Base-by-base conservation (phyloP, 1,140 invertebrate genomes). In the Triops longicaudatus region DNA sequence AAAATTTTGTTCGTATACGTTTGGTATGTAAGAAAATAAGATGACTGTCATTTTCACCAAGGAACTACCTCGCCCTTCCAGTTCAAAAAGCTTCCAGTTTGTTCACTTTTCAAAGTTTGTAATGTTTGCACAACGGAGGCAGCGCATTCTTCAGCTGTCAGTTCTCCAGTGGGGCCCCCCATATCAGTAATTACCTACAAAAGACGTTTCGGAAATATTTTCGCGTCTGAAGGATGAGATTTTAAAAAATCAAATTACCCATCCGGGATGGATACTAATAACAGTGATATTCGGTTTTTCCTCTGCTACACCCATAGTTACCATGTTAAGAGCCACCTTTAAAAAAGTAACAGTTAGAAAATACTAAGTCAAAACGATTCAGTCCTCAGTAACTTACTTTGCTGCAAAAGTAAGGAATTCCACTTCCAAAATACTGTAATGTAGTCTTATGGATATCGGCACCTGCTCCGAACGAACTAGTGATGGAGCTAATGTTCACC, bases 281-380 rank as follows among this genome's bases (percentile, higher is more conserved):
- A 89, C 91, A 4, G 95, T 81, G 77, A 98, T 95, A 43, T 89
- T 89, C 28, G 76, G 72, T 81, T 90, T 90, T 31, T 97, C 44
- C 5, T n/a, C 94, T 12, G 92, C 82, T 87, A 97, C 87, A 3
- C 91, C 92, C 84, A 91, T 93, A 7, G 94, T 95, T 7, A 93
- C 90, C 80, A 92, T 91, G 86, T 97, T 97, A 17, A 97, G 81
- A 6, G 93, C 94, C 72, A 90, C 87, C 92, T 95, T n/a, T 63
- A 5, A 0, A 4, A 63, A 82, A 75, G 87, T 89, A 79, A 79
- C 80, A 37, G 31, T 37, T 37, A 4, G 7, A n/a, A 17, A 50
- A 31, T 72, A 5, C 12, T 17, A 22, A n/a, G 27, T 10, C 14
- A 76, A 72, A 11, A 50, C 2, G 9, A 17, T n/a, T 9, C 22